Evolutionary conservation across 2,797 vertebrate genomes (phyloP), one percentile per base, ranked within the genome.

Genomic region (Macroramphosus scolopax): DNA sequence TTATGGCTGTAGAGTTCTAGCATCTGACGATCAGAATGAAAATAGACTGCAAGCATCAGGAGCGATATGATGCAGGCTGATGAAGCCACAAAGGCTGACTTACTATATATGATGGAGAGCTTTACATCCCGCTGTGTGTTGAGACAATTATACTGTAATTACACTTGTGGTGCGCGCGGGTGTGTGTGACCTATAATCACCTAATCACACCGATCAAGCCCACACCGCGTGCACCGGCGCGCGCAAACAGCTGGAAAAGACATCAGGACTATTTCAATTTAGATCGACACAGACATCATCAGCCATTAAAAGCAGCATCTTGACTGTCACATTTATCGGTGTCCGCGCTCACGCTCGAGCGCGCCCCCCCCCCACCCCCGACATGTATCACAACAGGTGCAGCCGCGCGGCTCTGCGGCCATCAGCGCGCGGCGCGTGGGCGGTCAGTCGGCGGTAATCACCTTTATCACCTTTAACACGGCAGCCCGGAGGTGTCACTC

Each of bases 381-480:
- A 28, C 47, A 40, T 59, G 45, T n/a, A 28, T 56, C 5, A 85
- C 84, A 87, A 87, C 86, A 87, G 84, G 85, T 87, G 81, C 74
- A 67, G 48, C 50, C 30, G n/a, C n/a, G n/a, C n/a, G n/a, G n/a
- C n/a, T n/a, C n/a, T n/a, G n/a, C n/a, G n/a, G 55, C 48, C 69
- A 38, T 51, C 35, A 48, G 47, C 25, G 18, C 53, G 5, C 60
- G 51, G 61, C 56, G 52, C 71, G 59, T 58, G 63, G 68, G 53
- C 42, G 50, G 37, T 14, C 22, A 28, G 48, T 48, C 11, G n/a
- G 10, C 30, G 16, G 22, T 52, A 58, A 72, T 78, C 72, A 73
- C 64, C 72, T 47, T 43, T 20, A 55, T 62, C 74, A 73, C 73
- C 68, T 76, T 62, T 62, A 44, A n/a, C n/a, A n/a, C n/a, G n/a